A percentile compares a stretch with the other conserved stretches of the same genome.
Conservation (phyloP, 2,797 vertebrate species). For the Florisuga fusca region DNA sequence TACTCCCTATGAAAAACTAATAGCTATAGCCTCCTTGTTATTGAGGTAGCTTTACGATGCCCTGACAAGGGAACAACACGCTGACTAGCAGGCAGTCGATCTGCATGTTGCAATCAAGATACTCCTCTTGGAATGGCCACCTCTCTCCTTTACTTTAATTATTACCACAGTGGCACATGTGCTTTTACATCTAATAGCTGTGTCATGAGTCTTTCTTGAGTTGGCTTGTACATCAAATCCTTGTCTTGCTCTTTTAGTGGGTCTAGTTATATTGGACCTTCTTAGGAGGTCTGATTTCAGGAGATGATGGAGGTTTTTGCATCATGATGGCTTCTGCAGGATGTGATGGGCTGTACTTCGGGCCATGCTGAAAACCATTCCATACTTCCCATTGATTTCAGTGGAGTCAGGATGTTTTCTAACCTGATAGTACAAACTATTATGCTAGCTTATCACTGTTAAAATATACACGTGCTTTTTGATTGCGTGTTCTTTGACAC, state of each 20-base stretch:
- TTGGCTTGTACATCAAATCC: background rate
- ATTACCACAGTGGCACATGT: fast-evolving
- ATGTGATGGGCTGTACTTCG: background rate
- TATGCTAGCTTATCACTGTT: background rate
- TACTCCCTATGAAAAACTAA: conserved; percentile 20
- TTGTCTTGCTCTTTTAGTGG: background rate
- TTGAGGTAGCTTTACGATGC: background rate
- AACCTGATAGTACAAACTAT: background rate
- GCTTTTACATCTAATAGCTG: background rate
- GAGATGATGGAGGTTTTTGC: background rate
- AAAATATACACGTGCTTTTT: background rate
- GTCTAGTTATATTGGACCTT: background rate
- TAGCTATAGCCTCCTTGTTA: background rate
- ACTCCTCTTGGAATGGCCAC: background rate
- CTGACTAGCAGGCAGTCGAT: background rate
- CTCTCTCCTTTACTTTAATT: background rate
- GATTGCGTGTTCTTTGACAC: background rate
- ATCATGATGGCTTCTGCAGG: background rate
- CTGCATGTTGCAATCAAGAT: background rate
- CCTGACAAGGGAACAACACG: background rate
- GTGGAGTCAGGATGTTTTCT: background rate
- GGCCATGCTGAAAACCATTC: fast-evolving
- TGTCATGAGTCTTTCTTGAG: background rate
- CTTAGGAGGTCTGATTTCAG: background rate
- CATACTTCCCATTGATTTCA: background rate